These are phyloP conservation scores for Tinea pellionella DNA, from an alignment of 2,888 invertebrate species.

Conservation along the genomic window DNA sequence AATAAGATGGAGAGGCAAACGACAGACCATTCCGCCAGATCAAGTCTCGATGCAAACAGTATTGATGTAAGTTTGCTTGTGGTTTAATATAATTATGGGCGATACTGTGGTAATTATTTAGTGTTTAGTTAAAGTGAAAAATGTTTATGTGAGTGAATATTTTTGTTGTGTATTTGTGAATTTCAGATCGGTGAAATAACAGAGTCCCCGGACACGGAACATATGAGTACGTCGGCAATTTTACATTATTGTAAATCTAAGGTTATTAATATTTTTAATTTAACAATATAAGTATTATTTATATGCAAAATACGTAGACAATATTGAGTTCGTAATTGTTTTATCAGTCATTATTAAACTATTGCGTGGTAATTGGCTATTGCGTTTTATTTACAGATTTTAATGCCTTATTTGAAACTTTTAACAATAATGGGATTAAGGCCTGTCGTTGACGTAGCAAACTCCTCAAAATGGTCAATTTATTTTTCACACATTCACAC, in stretches of 20 bases:
- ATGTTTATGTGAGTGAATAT: not conserved
- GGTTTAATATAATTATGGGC: not conserved
- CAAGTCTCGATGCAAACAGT: slow-evolving; percentile 57
- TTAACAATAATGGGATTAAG: slow-evolving; percentile 81
- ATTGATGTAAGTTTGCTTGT: slow-evolving; percentile 51
- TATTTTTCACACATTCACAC: slow-evolving; percentile 77
- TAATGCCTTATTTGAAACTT: slow-evolving; percentile 80
- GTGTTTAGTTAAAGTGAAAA: not conserved
- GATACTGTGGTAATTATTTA: slow-evolving; percentile 1
- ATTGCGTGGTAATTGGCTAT: not conserved
- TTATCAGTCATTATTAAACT: not conserved
- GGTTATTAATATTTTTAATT: slow-evolving; percentile 32
- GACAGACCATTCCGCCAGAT: slow-evolving; percentile 56
- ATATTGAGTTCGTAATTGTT: too few species aligned
- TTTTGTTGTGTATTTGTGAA: not conserved
- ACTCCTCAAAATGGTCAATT: slow-evolving; percentile 69
- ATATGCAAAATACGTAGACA: too few species aligned
- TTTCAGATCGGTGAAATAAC: slow-evolving; percentile 76
- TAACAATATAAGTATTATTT: too few species aligned
- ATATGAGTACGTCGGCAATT: slow-evolving; percentile 81
- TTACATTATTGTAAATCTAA: slow-evolving; percentile 85
- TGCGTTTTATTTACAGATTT: slow-evolving; percentile 60
- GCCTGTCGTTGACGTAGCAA: slow-evolving; percentile 74
- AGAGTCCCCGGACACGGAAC: slow-evolving; percentile 74
- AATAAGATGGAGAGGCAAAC: slow-evolving; percentile 46